phyloP scores from a whole-genome alignment of 1,140 invertebrate genomes.

The Heliconius nattereri region DNA sequence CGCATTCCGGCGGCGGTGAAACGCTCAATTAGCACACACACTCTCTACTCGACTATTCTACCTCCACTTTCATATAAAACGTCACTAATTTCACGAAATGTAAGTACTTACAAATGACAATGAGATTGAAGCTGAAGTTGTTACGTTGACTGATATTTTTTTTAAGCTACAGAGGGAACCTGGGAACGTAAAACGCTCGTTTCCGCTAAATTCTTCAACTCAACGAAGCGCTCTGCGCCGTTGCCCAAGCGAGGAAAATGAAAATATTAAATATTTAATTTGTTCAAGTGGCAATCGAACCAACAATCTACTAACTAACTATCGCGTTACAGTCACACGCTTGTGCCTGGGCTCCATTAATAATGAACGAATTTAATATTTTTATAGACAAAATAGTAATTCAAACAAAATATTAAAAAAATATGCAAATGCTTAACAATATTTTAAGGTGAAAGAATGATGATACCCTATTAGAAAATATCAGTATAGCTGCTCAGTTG shows the following conservation, averaged over 20 bases:
- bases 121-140: background rate
- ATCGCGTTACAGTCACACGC: too few species aligned
- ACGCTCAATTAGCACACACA: conserved; percentile 67
- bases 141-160: conserved; percentile 25
- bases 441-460: conserved; percentile 45
- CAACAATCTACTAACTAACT: too few species aligned
- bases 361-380: background rate
- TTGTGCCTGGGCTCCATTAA: too few species aligned
- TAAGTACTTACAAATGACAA: conserved; percentile 44
- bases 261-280: too few species aligned
- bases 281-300: too few species aligned
- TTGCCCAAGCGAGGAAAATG: too few species aligned
- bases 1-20: conserved; percentile 65
- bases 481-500: conserved; percentile 54
- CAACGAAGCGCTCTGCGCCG: too few species aligned
- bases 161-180: too few species aligned
- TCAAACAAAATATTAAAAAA: background rate
- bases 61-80: conserved; percentile 61
- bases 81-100: conserved; percentile 58
- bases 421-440: conserved; percentile 3
- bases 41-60: conserved; percentile 51
- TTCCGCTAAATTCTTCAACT: too few species aligned
- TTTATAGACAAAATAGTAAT: background rate
- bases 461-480: conserved; percentile 64
- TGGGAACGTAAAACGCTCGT: too few species aligned